A percentile compares a stretch with the other conserved stretches of the same genome.
These are phyloP conservation scores for Eublepharis macularius DNA, from an alignment of 2,113 vertebrate genomes.

Conservation along the genomic window DNA sequence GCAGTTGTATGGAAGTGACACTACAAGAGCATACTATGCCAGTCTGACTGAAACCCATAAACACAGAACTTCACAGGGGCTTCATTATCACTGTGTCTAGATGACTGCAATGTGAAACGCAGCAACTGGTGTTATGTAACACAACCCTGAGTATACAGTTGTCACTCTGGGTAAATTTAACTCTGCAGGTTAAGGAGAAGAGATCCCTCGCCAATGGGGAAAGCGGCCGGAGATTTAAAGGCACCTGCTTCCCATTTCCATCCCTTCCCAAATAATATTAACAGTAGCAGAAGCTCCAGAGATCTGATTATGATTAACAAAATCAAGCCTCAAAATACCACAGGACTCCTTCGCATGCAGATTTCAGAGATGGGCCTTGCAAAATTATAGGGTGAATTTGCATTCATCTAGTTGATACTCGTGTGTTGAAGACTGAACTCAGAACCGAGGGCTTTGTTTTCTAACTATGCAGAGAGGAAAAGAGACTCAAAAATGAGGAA, in stretches of 20 bases:
- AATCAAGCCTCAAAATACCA: too few species aligned
- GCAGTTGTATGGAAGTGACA: too few species aligned
- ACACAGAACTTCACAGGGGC: slow-evolving; percentile 61
- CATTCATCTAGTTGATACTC: not conserved
- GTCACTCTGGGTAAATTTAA: slow-evolving; percentile 83
- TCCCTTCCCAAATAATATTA: not conserved
- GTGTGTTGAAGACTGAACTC: too few species aligned
- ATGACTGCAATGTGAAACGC: slow-evolving; percentile 71
- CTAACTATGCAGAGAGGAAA: too few species aligned
- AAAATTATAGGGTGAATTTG: not conserved
- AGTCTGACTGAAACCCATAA: too few species aligned
- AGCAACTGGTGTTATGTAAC: slow-evolving; percentile 79
- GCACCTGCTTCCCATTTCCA: slow-evolving; percentile 13
- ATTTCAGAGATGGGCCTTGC: not conserved
- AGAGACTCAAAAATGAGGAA: too few species aligned
- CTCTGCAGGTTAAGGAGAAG: slow-evolving; percentile 80
- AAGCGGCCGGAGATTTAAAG: slow-evolving; percentile 73
- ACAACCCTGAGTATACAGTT: slow-evolving; percentile 79
- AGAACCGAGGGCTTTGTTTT: too few species aligned
- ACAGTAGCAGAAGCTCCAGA: not conserved
- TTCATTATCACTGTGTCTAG: slow-evolving; percentile 69
- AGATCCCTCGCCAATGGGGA: slow-evolving; percentile 60
- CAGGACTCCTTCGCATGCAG: not conserved
- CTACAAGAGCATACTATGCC: too few species aligned
- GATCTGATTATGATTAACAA: not conserved